Conservation (phyloP, 2,113 vertebrate species). For the Pachyramphus minor region DNA sequence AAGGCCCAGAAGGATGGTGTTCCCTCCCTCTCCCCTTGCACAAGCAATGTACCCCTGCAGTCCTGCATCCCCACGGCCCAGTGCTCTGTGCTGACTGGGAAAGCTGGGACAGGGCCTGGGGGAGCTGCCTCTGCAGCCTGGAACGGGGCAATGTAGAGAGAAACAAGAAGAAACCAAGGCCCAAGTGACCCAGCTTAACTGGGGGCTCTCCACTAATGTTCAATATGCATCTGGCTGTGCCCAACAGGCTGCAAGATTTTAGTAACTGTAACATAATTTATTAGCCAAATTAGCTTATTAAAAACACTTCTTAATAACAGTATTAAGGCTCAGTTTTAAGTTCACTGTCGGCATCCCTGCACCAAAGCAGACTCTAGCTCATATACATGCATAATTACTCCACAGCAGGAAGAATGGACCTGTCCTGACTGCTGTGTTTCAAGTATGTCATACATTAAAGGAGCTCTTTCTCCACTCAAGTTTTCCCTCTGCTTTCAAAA, state of each 20-base stretch:
- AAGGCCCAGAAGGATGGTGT: fast-evolving
- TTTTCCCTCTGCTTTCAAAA: background rate
- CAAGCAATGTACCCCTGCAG: fast-evolving
- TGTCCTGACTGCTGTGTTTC: background rate
- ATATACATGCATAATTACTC: background rate
- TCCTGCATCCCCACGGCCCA: background rate
- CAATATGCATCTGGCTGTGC: background rate
- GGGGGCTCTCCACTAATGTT: fast-evolving
- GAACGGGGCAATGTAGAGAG: fast-evolving
- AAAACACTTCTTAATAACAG: background rate
- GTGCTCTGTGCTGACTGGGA: background rate
- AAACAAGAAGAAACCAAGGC: background rate
- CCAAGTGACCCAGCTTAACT: background rate
- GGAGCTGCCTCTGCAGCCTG: background rate
- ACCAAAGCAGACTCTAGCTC: background rate
- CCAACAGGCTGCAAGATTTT: background rate
- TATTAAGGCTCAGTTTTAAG: background rate
- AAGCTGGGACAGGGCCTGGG: fast-evolving
- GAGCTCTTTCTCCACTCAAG: background rate
- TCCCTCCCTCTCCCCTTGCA: background rate
- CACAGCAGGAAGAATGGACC: background rate
- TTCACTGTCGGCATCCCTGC: background rate
- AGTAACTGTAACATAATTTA: background rate
- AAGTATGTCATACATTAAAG: background rate
- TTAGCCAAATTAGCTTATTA: background rate